A percentile compares a stretch with the other conserved stretches of the same genome.
Conservation (phyloP, 2,113 vertebrate species). For the Taxidea taxus region DNA sequence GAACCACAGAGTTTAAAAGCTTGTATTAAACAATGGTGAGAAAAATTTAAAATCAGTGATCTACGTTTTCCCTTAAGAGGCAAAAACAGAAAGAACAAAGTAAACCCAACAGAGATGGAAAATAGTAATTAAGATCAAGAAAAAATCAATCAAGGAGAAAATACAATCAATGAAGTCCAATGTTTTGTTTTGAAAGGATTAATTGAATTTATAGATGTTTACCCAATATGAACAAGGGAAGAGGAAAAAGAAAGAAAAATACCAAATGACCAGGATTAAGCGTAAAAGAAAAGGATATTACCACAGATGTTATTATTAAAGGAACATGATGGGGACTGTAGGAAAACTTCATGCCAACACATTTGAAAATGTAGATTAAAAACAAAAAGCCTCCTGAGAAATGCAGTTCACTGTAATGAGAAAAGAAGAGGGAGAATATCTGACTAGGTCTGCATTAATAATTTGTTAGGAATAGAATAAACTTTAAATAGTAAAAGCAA, state of each 20-base stretch:
- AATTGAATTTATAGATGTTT: background rate
- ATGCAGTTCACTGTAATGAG: background rate
- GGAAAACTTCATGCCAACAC: background rate
- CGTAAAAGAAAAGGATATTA: background rate
- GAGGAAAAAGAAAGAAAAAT: background rate
- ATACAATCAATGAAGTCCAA: background rate
- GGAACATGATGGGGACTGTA: background rate
- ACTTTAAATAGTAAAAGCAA: background rate
- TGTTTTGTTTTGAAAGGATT: background rate
- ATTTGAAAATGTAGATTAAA: background rate
- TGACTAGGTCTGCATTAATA: background rate
- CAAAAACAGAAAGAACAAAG: background rate
- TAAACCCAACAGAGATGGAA: background rate
- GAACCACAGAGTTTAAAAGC: background rate
- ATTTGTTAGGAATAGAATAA: background rate
- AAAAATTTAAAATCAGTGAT: background rate
- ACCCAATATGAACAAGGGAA: background rate
- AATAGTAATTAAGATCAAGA: too few relatives aligned
- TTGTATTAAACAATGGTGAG: background rate
- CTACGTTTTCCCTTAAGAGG: background rate
- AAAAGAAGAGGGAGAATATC: background rate
- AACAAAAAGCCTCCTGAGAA: background rate
- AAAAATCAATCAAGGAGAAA: background rate
- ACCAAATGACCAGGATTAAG: background rate
- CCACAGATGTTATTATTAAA: background rate